Conservation (phyloP, 2,113 vertebrate genomes). For the Puffinus mauretanicus region DNA sequence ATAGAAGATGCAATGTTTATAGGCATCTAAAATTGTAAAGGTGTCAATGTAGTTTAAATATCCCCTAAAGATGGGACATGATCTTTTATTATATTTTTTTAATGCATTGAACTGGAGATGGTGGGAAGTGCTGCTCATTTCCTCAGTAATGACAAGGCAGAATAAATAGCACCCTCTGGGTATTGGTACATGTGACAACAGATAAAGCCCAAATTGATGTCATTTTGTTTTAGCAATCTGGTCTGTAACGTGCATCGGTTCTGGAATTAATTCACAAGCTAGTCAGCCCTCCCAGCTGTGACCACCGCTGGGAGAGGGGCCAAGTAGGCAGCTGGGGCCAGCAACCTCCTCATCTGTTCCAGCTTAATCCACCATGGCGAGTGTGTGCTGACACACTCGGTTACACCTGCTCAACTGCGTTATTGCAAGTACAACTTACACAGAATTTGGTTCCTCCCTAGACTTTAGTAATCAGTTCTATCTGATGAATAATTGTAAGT, state of each 20-base stretch:
- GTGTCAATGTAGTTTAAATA: background rate
- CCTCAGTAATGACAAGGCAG: background rate
- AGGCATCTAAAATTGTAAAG: background rate
- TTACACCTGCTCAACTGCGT: background rate
- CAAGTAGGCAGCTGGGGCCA: background rate
- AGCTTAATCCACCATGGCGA: background rate
- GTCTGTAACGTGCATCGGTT: background rate
- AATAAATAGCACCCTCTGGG: background rate
- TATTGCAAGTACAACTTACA: background rate
- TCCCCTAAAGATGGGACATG: background rate
- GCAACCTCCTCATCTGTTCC: background rate
- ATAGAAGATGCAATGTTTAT: background rate
- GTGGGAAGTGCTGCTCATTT: background rate
- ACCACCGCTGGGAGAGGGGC: background rate
- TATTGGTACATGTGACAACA: background rate
- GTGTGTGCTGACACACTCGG: background rate
- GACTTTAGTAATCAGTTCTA: background rate
- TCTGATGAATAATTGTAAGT: background rate
- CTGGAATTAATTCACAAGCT: background rate
- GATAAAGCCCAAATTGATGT: background rate
- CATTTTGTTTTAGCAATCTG: background rate
- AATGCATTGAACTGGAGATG: background rate
- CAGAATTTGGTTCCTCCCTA: background rate
- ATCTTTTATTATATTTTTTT: background rate
- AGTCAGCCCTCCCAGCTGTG: background rate